Conservation (phyloP, 2,113 vertebrate genomes). For the Paramisgurnus dabryanus region DNA sequence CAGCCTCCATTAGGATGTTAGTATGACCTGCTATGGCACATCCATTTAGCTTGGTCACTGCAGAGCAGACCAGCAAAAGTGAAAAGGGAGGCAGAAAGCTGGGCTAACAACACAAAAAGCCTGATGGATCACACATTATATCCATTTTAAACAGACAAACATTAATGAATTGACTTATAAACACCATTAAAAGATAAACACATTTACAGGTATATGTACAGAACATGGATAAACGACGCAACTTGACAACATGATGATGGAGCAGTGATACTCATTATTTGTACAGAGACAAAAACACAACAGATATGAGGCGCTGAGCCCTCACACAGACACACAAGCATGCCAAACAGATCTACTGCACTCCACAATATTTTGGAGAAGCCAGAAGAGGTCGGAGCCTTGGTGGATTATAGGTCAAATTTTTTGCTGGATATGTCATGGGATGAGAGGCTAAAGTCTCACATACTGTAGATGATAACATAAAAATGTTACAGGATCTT, state of each 20-base stretch:
- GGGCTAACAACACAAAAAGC: conserved; percentile 14
- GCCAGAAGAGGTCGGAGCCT: not conserved
- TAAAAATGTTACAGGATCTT: too few species aligned
- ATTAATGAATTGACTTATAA: not conserved
- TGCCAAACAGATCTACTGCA: conserved; percentile 78
- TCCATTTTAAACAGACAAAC: conserved; percentile 4
- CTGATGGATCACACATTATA: conserved; percentile 36
- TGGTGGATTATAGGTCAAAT: not conserved
- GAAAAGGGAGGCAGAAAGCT: conserved; percentile 10
- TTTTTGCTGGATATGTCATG: not conserved
- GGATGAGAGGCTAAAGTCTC: not conserved
- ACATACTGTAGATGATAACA: too few species aligned
- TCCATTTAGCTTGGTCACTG: conserved; percentile 32
- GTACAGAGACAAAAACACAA: not conserved
- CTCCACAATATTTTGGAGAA: conserved; percentile 59
- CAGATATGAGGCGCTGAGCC: not conserved
- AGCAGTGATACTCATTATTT: not conserved
- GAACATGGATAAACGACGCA: not conserved
- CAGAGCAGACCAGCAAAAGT: conserved; percentile 29
- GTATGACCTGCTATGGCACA: conserved; percentile 43
- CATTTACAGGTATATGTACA: not conserved
- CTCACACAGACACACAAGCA: conserved; percentile 51
- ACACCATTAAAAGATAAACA: not conserved
- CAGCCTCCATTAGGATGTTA: conserved; percentile 53
- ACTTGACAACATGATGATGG: not conserved